phyloP scores from a whole-genome alignment of 2,797 vertebrate genomes.

The Melanotaenia nigrans region DNA sequence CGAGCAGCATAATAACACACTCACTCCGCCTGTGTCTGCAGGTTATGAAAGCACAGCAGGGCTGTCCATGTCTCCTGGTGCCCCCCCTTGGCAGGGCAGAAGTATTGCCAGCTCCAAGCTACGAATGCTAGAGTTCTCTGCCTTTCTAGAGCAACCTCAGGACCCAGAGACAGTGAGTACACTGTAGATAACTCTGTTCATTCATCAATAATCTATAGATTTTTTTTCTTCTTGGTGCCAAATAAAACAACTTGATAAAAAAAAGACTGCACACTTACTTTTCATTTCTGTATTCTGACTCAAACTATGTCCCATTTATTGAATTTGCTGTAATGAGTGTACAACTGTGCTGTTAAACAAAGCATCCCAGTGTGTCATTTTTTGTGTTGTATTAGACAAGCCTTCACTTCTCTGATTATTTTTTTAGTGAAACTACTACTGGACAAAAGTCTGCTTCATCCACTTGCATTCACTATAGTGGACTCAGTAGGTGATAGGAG shows the following conservation, averaged over 20 bases:
- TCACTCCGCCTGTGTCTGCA: conserved; percentile 58
- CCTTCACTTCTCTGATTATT: not conserved
- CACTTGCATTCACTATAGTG: not conserved
- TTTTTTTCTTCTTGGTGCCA: not conserved
- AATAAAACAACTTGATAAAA: not conserved
- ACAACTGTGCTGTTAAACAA: not conserved
- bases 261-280: not conserved
- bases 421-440: not conserved
- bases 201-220: not conserved
- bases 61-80: conserved; percentile 85
- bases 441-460: not conserved
- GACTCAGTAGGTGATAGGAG: not conserved
- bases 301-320: not conserved
- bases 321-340: not conserved
- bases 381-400: not conserved
- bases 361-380: not conserved
- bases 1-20: conserved; percentile 11
- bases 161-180: conserved; percentile 90
- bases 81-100: conserved; percentile 91
- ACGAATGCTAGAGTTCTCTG: conserved; percentile 95
- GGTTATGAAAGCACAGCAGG: conserved; percentile 90
- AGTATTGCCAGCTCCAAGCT: conserved; percentile 93
- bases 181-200: not conserved
- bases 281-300: not conserved
- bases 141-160: conserved; percentile 93